These are phyloP conservation scores for Drosophila tani DNA, from an alignment of 1,140 invertebrate species.

Conservation along the genomic window DNA sequence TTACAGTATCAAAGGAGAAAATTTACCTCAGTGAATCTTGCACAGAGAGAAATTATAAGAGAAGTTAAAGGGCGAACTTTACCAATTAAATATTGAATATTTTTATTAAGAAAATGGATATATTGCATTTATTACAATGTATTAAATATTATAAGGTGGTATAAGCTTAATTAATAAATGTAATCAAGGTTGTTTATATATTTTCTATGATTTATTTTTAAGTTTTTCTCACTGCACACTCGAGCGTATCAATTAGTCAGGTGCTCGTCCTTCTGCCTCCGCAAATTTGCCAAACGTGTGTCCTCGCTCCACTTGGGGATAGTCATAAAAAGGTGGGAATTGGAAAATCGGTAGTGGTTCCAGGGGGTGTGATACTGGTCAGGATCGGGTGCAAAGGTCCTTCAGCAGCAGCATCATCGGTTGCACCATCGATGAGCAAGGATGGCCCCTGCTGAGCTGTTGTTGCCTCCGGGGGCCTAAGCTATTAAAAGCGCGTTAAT, in stretches of 20 bases:
- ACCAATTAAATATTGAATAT: no score
- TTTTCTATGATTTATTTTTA: not conserved
- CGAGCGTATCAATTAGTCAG: conserved; percentile 62
- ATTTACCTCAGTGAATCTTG: conserved; percentile 12
- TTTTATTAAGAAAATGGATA: not conserved
- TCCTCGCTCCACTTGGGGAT: conserved; percentile 38
- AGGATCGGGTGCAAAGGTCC: conserved; percentile 39
- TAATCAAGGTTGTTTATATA: no score
- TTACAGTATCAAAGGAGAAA: conserved; percentile 21
- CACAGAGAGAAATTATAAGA: not conserved
- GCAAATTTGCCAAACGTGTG: conserved; percentile 59
- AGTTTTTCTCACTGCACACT: not conserved
- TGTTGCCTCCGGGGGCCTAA: conserved; percentile 14
- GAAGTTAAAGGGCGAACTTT: no score
- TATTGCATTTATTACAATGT: no score
- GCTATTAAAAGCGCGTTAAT: conserved; percentile 55
- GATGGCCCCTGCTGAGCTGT: conserved; percentile 19
- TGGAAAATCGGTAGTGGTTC: conserved; percentile 9
- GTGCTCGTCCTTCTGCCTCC: conserved; percentile 51
- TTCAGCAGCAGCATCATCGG: conserved; percentile 22
- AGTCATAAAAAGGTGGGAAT: conserved; percentile 15
- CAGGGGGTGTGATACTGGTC: not conserved
- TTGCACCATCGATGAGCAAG: conserved; percentile 27
- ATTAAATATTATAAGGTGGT: no score
- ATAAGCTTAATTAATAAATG: no score